phyloP scores from a whole-genome alignment of 2,888 invertebrate species.

The Argyra leucocephala region DNA sequence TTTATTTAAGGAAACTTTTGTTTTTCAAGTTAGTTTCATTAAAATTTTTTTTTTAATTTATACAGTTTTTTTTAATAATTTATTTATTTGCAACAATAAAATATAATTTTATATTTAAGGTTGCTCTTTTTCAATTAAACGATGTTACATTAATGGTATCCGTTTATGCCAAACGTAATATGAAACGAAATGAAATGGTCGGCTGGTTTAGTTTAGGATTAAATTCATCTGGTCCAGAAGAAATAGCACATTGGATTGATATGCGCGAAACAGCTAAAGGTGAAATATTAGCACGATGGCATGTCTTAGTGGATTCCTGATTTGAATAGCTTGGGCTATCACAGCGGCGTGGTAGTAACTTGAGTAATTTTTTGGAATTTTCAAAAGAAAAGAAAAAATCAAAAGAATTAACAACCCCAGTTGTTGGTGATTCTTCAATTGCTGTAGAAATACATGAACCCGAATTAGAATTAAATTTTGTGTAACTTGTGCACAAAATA shows the following conservation, averaged over 20 bases:
- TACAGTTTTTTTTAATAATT: no score
- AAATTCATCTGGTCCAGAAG: conserved; percentile 85
- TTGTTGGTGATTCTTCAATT: conserved; percentile 15
- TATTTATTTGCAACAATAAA: no score
- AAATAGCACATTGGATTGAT: conserved; percentile 86
- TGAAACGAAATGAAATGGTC: conserved; percentile 90
- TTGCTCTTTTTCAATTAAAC: conserved; percentile 86
- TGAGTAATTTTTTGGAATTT: conserved; percentile 16
- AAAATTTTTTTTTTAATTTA: neutral
- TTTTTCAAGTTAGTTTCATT: conserved; percentile 66
- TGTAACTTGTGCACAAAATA: conserved; percentile 17
- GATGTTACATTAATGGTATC: conserved; percentile 92
- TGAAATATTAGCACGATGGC: conserved; percentile 89
- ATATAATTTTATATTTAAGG: conserved; percentile 46
- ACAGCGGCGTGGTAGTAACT: conserved; percentile 22
- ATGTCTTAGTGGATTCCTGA: conserved; percentile 73
- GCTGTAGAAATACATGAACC: conserved; percentile 24
- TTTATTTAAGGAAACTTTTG: conserved; percentile 89
- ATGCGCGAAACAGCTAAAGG: conserved; percentile 78
- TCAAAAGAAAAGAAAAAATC: conserved; percentile 20
- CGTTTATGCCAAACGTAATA: conserved; percentile 84
- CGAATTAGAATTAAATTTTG: conserved; percentile 26
- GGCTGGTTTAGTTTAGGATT: conserved; percentile 93
- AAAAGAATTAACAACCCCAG: conserved; percentile 14
- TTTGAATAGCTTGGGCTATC: conserved; percentile 45